Evolutionary conservation across 2,797 vertebrate genomes (phyloP), one percentile per base, ranked within the genome.

Genomic region (Pampus argenteus): DNA sequence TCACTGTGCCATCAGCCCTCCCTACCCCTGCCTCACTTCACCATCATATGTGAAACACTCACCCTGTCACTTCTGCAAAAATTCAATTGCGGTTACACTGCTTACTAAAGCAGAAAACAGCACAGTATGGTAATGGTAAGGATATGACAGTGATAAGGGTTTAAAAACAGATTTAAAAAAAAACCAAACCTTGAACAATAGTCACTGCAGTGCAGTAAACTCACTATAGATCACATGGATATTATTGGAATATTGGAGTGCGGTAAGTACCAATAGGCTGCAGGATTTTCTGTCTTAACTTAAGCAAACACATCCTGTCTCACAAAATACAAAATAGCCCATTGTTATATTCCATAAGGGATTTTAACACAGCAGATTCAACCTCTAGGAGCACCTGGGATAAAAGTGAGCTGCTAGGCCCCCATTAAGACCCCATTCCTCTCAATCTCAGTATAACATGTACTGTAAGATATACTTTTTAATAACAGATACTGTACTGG

Each of bases 1-100:
- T 73, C 74, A 18, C 76, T 57, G 74, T 66, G 76, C 60, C 86
- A 82, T 69, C 81, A 82, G 68, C 68, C 74, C 20, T 81, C 86
- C 84, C 78, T 70, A 71, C 73, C 71, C 52, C 79, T 28, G 22
- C 76, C 67, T 77, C 76, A 44, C 47, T 69, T 76, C 20, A 31
- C 58, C 66, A 47, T 62, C 81, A 50, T 44, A 31, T 74, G 60
- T 79, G 74, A 81, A 57, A 49, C 15, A 61, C 40, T 58, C 74
- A 44, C 23, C 44, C 68, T 67, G 62, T 13, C 76, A 79, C 75
- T 78, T 55, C 23, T 8, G 9, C 42, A 23, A 8, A 8, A 25
- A 56, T 56, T 45, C 59, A 59, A 22, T 40, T 58, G 0, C 45
- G n/a, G n/a, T n/a, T 58, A 50, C 52, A 25, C 14, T 54, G 57